Evolutionary conservation across 2,888 invertebrate genomes (phyloP), one percentile per base, ranked within the genome.

Genomic region (Leistus spinibarbis): DNA sequence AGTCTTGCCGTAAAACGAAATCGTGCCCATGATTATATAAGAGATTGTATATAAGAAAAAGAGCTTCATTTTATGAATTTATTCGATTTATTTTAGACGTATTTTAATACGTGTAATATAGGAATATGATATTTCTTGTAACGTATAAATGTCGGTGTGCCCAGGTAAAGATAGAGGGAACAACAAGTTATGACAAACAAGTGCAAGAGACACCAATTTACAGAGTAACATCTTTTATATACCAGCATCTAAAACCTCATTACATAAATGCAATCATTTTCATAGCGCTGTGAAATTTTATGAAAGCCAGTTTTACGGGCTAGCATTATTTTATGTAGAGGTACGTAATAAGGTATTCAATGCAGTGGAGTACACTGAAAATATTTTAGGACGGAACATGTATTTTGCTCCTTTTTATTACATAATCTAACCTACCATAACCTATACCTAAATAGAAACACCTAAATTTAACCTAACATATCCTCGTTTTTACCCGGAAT

Each of bases 261-360:
- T 60, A 20, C 60, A 60, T 60, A 60, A 60, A 60, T 60, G 60
- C 60, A 60, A 60, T 60, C 60, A 60, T 60, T 22, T 60, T 60
- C 60, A 60, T 60, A 19, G 60, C 60, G 60, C 13, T 20, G 60
- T 60, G 60, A 60, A 60, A 60, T 60, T 60, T 60, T 60, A 60
- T 60, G 60, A 60, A 60, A 60, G 22, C 17, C 20, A 20, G 17
- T 20, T 17, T 19, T 60, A 60, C 19, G 60, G 40, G 10, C 13
- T 7, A 10, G 40, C 40, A 40, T 40, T 40, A 40, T 40, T 40
- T 40, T 5, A 40, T 5, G 40, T 40, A 40, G 13, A 13, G 40
- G 40, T 40, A 40, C 40, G 40, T 40, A 40, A 40, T 40, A 40
- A 40, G 40, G 40, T 40, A 40, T 40, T 40, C 40, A 2, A 40